Conservation (phyloP, 2,888 invertebrate species). For the Lepidonotus clava region DNA sequence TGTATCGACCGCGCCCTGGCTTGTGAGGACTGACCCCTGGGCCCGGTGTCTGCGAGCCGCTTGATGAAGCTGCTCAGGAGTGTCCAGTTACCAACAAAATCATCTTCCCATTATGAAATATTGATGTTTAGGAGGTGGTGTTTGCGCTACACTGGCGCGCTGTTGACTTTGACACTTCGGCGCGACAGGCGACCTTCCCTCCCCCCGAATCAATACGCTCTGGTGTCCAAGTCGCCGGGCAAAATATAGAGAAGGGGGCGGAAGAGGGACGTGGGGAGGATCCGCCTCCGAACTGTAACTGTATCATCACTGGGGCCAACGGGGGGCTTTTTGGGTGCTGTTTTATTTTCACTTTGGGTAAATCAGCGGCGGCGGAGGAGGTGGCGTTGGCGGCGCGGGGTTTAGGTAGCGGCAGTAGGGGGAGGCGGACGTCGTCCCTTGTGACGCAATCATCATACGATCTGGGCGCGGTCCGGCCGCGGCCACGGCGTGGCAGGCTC, state of each 20-base stretch:
- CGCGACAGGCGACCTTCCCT: conserved; percentile 39
- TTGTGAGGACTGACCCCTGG: conserved; percentile 15
- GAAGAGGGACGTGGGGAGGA: background rate
- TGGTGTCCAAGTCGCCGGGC: background rate
- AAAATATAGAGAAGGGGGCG: background rate
- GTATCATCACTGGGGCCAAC: background rate
- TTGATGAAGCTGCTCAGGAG: conserved; percentile 42
- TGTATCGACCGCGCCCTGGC: background rate
- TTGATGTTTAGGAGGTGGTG: conserved; percentile 46
- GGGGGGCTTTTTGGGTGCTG: background rate
- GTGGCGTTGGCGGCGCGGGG: background rate
- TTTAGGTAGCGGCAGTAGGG: background rate
- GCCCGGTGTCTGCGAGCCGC: background rate
- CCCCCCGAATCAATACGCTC: conserved; percentile 5
- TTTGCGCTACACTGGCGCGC: conserved; percentile 42
- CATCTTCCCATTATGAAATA: conserved; percentile 54
- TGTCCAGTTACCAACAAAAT: conserved; percentile 51
- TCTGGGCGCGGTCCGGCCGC: conserved; percentile 28
- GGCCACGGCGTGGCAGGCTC: conserved; percentile 18
- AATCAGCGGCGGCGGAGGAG: conserved; percentile 9
- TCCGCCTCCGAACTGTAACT: conserved; percentile 12
- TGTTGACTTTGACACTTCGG: conserved; percentile 53
- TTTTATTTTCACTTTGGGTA: conserved; percentile 44
- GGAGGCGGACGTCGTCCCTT: no score
- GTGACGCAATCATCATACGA: conserved; percentile 43